A percentile compares a stretch with the other conserved stretches of the same genome.
phyloP scores from a whole-genome alignment of 1,140 invertebrate species.

The Venustaconcha ellipsiformis region DNA sequence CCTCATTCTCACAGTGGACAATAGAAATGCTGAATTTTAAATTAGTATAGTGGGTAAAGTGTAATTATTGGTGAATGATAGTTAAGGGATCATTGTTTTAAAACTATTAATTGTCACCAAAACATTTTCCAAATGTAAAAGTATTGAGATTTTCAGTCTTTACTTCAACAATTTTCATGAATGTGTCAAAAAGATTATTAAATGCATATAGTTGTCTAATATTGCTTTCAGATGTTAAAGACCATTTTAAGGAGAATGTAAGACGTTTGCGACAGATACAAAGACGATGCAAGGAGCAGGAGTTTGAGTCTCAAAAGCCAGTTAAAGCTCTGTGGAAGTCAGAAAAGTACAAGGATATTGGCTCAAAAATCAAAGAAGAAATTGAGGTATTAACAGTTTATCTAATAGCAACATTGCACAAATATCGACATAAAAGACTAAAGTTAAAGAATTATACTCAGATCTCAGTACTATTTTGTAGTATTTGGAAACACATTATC shows the following conservation, averaged over 20 bases:
- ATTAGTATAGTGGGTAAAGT: not conserved
- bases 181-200: not conserved
- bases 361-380: slow-evolving; percentile 62
- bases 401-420: too few relatives aligned
- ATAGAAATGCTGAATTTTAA: too few relatives aligned
- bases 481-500: too few relatives aligned
- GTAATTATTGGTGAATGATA: not conserved
- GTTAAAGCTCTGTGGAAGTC: slow-evolving; percentile 69
- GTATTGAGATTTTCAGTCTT: not conserved
- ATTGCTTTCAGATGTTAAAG: slow-evolving; percentile 41
- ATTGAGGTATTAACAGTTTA: slow-evolving; percentile 42
- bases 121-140: not conserved
- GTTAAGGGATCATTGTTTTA: not conserved
- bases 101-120: not conserved
- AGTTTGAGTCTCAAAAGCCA: slow-evolving; percentile 55
- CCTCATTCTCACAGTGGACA: too few relatives aligned
- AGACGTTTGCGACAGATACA: slow-evolving; percentile 66
- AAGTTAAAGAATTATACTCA: too few relatives aligned
- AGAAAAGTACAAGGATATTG: slow-evolving; percentile 63
- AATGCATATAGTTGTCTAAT: not conserved
- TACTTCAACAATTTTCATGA: not conserved
- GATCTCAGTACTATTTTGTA: too few relatives aligned
- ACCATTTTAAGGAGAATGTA: slow-evolving; percentile 67
- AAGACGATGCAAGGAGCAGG: slow-evolving; percentile 54
- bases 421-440: too few relatives aligned